Conservation (phyloP, 2,113 vertebrate species). For the Drymodes brunneopygia region DNA sequence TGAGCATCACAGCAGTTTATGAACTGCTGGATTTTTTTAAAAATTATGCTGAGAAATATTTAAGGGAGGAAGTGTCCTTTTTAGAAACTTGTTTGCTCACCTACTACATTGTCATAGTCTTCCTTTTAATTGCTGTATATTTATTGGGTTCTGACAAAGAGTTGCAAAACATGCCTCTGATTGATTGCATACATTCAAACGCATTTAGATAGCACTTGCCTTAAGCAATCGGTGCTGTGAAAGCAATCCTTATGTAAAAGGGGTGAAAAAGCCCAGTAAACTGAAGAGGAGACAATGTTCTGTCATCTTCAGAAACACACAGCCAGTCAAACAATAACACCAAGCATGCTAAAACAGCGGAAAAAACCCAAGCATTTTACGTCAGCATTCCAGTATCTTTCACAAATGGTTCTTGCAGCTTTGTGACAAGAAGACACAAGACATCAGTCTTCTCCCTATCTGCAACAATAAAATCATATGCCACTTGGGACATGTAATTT, state of each 20-base stretch:
- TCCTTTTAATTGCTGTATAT: slow-evolving; percentile 26
- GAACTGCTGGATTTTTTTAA: not conserved
- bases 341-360: slow-evolving; percentile 33
- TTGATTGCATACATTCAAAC: slow-evolving; percentile 50
- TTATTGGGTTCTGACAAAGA: slow-evolving; percentile 57
- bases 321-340: slow-evolving; percentile 37
- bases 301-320: slow-evolving; percentile 30
- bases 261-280: slow-evolving; percentile 30
- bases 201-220: slow-evolving; percentile 38
- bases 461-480: not conserved
- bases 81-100: slow-evolving; percentile 27
- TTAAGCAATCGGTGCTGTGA: slow-evolving; percentile 35
- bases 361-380: slow-evolving; percentile 26
- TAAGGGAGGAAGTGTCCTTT: not conserved
- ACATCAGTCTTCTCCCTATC: not conserved
- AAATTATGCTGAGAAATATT: slow-evolving; percentile 30
- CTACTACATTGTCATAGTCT: not conserved
- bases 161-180: slow-evolving; percentile 64
- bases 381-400: not conserved
- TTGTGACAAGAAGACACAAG: not conserved
- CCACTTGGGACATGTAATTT: not conserved
- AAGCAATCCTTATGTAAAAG: slow-evolving; percentile 48
- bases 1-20: not conserved
- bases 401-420: not conserved
- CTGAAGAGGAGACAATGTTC: slow-evolving; percentile 35